Evolutionary conservation across 2,797 vertebrate species (phyloP).

Genomic region (Anguilla obscura): DNA sequence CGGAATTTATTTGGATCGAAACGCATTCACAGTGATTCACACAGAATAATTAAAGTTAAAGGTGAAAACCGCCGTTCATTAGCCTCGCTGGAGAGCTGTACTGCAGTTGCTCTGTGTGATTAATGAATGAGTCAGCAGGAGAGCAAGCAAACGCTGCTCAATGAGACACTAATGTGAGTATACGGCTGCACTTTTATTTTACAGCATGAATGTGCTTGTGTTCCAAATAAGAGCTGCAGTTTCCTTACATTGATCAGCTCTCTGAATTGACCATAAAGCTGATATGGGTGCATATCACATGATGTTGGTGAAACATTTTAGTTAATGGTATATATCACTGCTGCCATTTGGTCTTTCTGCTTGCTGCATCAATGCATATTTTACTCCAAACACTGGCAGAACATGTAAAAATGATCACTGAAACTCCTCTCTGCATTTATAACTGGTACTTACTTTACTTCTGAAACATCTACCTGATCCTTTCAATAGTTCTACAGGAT

Average conservation of each 20-base stretch:
- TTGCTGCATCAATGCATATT: no score
- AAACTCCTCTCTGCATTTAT: no score
- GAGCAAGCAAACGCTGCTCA: neutral
- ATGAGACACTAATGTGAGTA: conserved; percentile 3
- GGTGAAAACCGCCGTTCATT: neutral
- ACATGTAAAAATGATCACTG: no score
- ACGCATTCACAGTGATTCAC: neutral
- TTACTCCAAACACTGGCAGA: no score
- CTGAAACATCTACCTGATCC: no score
- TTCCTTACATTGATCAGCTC: neutral
- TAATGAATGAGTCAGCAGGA: neutral
- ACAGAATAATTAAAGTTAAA: neutral
- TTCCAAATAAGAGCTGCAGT: neutral
- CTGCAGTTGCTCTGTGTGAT: neutral
- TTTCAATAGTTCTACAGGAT: no score
- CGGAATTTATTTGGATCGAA: neutral
- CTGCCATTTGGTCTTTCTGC: no score
- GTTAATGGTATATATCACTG: no score
- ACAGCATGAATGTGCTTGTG: neutral
- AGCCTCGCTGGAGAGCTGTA: neutral
- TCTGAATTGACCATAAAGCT: neutral
- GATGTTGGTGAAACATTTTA: neutral
- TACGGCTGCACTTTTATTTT: neutral
- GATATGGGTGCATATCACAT: neutral
- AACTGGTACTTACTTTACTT: no score